Evolutionary conservation across 2,888 invertebrate species (phyloP).

Genomic region (Papilio demoleus): DNA sequence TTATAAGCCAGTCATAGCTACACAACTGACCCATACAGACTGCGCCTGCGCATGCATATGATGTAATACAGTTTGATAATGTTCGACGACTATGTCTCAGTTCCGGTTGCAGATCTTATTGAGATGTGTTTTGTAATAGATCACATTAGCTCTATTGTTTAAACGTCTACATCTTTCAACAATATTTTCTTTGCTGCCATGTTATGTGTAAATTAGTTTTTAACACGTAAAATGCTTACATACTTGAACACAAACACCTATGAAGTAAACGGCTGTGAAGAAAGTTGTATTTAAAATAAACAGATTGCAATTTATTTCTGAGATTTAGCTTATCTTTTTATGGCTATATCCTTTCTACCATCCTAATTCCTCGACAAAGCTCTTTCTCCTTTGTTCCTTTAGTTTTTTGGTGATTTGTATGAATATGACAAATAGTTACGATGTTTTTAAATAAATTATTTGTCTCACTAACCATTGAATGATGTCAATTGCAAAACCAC

Average conservation of each 20-base stretch:
- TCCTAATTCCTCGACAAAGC: not conserved
- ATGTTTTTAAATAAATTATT: no score
- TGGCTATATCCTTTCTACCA: not conserved
- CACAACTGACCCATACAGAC: constrained; percentile 27
- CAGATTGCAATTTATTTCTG: not conserved
- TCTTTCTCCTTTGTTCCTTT: not conserved
- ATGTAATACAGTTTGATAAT: constrained; percentile 47
- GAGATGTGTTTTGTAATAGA: constrained; percentile 54
- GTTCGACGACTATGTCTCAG: constrained; percentile 50
- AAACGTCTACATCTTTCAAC: not conserved
- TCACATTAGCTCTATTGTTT: constrained; percentile 42
- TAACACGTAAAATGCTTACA: no score
- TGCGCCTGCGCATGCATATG: constrained; percentile 28
- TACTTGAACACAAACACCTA: no score
- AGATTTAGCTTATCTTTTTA: not conserved
- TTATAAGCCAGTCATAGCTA: constrained; percentile 22
- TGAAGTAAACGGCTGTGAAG: no score
- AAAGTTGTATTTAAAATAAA: no score
- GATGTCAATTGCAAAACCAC: constrained; percentile 2
- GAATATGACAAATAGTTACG: no score
- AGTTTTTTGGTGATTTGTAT: no score
- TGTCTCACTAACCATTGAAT: not conserved
- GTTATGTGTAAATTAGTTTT: no score
- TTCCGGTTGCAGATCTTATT: constrained; percentile 53
- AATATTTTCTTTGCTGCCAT: not conserved